Evolutionary conservation across 2,888 invertebrate genomes (phyloP), one percentile per base, ranked within the genome.

Genomic region (Diarsia dahlii): DNA sequence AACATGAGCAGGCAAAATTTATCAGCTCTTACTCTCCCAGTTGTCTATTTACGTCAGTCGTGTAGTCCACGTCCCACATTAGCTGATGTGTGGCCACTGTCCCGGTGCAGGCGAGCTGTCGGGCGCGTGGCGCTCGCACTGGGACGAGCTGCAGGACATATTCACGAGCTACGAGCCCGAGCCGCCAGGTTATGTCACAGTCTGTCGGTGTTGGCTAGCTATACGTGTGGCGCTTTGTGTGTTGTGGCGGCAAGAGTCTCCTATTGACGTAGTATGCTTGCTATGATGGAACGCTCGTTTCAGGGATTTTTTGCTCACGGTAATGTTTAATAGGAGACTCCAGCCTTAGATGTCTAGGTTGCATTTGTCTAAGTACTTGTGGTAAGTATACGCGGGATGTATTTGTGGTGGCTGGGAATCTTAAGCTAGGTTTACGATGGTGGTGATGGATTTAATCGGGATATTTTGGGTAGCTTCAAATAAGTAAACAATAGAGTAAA

Each of bases 91-190:
- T 28, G 28, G 1, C 28, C 28, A 28, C 28, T 39, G 39, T 39
- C 3, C 34, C 34, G 34, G 34, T 34, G 34, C 3, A 39, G 39
- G 39, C 3, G 39, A 39, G 56, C 56, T 67, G 77, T 52, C 63
- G 81, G 64, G 74, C 64, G 86, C 82, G 71, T 88, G 88, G 93
- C 88, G 91, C 80, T 84, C 94, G 71, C 92, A 93, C 88, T 95
- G 95, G 95, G 92, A 90, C 88, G 95, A 95, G 18, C 88, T 95
- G 77, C 91, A 91, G 69, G 94, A 95, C 13, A 91, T 95, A 91
- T 95, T 95, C 91, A 69, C 87, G n/a, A 81, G 90, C 83, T 86
- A 89, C 92, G 93, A 50, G 34, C 4, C 20, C 54, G 81, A 74
- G 15, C 9, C 75, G 18, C 34, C 91, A 94, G 84, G 84, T 60